These are phyloP conservation scores for Drosophila pseudoobscura DNA, from an alignment of 1,140 invertebrate genomes.

Conservation along the genomic window DNA sequence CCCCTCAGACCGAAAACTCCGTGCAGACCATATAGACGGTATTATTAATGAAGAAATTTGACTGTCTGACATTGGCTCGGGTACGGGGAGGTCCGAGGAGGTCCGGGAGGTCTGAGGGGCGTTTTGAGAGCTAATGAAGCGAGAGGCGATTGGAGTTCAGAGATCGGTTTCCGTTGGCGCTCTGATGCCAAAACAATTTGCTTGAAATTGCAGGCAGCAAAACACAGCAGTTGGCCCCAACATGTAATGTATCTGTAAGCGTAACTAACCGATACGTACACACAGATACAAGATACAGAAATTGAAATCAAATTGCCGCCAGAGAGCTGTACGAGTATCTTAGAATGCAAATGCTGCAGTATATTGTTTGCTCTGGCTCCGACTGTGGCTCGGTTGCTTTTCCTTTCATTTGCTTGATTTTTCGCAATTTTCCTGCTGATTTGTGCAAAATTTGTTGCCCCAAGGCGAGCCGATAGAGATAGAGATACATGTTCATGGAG, in stretches of 20 bases:
- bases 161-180: slow-evolving; percentile 24
- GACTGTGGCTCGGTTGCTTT: slow-evolving; percentile 18
- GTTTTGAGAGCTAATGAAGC: slow-evolving; percentile 38
- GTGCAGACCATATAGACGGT: slow-evolving; percentile 12
- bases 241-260: slow-evolving; percentile 38
- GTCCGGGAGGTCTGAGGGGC: slow-evolving; percentile 9
- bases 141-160: slow-evolving; percentile 30
- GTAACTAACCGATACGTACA: slow-evolving; percentile 14
- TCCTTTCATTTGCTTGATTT: slow-evolving; percentile 36
- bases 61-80: slow-evolving; percentile 29
- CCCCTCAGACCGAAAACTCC: neutral
- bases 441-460: slow-evolving; percentile 53
- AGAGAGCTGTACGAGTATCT: slow-evolving; percentile 4
- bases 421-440: slow-evolving; percentile 64
- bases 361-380: slow-evolving; percentile 30
- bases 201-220: slow-evolving; percentile 25
- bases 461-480: neutral
- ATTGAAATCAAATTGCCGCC: slow-evolving; percentile 68
- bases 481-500: neutral
- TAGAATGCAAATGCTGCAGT: slow-evolving; percentile 62
- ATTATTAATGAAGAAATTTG: slow-evolving; percentile 61
- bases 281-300: slow-evolving; percentile 33
- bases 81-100: slow-evolving; percentile 18
- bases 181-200: slow-evolving; percentile 52
- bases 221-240: slow-evolving; percentile 46